These are phyloP conservation scores for Globia sparganii DNA, from an alignment of 2,888 invertebrate species.

Conservation along the genomic window DNA sequence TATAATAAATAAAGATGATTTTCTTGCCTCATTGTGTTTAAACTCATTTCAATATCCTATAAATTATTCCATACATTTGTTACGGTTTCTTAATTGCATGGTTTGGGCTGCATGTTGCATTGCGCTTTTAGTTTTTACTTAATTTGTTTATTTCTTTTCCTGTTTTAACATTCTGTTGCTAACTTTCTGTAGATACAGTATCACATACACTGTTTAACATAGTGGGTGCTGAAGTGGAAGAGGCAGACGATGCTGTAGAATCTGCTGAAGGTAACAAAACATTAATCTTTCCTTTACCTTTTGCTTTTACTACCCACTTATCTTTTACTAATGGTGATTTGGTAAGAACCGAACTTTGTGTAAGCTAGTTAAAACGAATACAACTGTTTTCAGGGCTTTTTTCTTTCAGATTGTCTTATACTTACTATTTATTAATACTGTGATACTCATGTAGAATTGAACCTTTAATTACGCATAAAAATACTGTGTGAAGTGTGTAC, in stretches of 20 bases:
- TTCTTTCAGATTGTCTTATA: conserved; percentile 31
- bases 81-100: conserved; percentile 34
- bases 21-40: conserved; percentile 42
- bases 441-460: neutral
- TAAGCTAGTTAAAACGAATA: conserved; percentile 7
- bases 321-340: conserved; percentile 44
- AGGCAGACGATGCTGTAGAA: conserved; percentile 63
- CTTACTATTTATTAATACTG: neutral
- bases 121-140: conserved; percentile 33
- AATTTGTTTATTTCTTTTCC: conserved; percentile 33
- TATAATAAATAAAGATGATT: conserved; percentile 45
- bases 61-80: conserved; percentile 36
- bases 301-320: conserved; percentile 29
- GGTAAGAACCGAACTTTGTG: conserved; percentile 24
- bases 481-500: conserved; percentile 1
- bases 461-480: neutral
- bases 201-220: conserved; percentile 71
- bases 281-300: conserved; percentile 32
- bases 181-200: conserved; percentile 78
- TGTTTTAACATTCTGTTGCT: conserved; percentile 57
- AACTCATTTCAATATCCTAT: conserved; percentile 44
- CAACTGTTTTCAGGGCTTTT: neutral
- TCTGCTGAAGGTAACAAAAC: conserved; percentile 69
- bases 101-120: conserved; percentile 68
- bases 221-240: conserved; percentile 63